A percentile compares a stretch with the other conserved stretches of the same genome.
These are phyloP conservation scores for Nansenia antarctica DNA, from an alignment of 2,113 vertebrate species.

Conservation along the genomic window DNA sequence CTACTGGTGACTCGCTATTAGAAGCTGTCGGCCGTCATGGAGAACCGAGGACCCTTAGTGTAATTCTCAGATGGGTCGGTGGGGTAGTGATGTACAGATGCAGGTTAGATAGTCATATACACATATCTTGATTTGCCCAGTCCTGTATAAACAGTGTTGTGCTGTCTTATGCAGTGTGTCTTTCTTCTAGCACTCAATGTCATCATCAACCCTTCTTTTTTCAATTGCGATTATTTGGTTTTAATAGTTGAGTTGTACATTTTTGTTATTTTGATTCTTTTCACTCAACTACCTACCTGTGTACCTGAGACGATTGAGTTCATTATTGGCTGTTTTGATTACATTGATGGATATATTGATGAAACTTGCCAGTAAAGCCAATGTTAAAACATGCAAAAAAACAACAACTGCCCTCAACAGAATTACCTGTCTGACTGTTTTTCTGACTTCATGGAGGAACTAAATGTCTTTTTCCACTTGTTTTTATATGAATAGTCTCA, in stretches of 20 bases:
- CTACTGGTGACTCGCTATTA: neutral
- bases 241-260: constrained; percentile 15
- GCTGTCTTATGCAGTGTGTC: constrained; percentile 32
- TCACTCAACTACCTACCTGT: constrained; percentile 20
- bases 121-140: constrained; percentile 20
- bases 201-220: constrained; percentile 24
- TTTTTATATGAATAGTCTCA: constrained; percentile 70
- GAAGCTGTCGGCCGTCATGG: neutral
- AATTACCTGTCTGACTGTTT: constrained; percentile 58
- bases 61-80: constrained; percentile 2
- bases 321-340: constrained; percentile 9
- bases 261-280: neutral
- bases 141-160: constrained; percentile 40
- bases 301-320: constrained; percentile 19
- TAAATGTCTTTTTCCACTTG: constrained; percentile 61
- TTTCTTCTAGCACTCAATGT: constrained; percentile 27
- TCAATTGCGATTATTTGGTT: neutral
- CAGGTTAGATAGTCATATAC: constrained; percentile 30
- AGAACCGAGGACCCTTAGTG: neutral
- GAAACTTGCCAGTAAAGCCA: neutral
- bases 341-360: constrained; percentile 14
- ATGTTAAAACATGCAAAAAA: constrained; percentile 41
- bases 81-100: constrained; percentile 2
- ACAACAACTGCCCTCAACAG: constrained; percentile 50
- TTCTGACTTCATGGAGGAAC: constrained; percentile 62